Base-by-base conservation (phyloP, 2,797 vertebrate species). In the Ambastaia sidthimunki region DNA sequence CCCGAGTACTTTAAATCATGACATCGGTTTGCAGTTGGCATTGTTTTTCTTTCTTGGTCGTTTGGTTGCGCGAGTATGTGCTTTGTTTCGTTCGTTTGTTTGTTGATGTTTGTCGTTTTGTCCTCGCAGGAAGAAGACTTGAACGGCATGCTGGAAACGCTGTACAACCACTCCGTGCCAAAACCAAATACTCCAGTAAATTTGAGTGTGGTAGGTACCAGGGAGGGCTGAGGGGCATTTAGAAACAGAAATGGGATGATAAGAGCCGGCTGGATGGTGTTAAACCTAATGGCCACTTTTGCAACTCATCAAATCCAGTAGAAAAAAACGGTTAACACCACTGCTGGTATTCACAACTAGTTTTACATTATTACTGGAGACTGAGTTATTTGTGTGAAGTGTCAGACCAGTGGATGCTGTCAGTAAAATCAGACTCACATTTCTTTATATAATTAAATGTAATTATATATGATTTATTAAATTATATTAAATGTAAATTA, bases 91-190 rank as follows among this genome's bases (percentile, higher is more conserved):
- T 69, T 52, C 23, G 60, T 21, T 65, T 3, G 7, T 41, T 70
- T 74, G 50, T 66, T 68, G 52, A 50, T 41, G 47, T 37, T 82
- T 65, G 52, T 67, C 60, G 87, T 85, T 88, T 74, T 60, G 47
- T 86, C 69, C 37, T 66, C 77, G 0, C 82, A 99, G 98, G 97
- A 98, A 91, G 93, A 94, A 80, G 95, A 98, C 90, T 94, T 98
- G 92, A 97, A 95, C 80, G 95, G 97, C 89, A 93, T 97, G 89
- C 93, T 99, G 89, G 95, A 95, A 86, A 96, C 95, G 1, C 93
- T 98, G 85, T 94, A 98, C 86, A 92, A 88, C 81, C 95, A 97
- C 89, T 94, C 96, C 57, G 96, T 99, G 90, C 98, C 98, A 89
- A 96, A 96, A 91, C 95, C 96, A 41, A 95, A 95, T 77, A 95